Evolutionary conservation across 2,797 vertebrate species (phyloP).

Genomic region (Halcyon smyrnensis): DNA sequence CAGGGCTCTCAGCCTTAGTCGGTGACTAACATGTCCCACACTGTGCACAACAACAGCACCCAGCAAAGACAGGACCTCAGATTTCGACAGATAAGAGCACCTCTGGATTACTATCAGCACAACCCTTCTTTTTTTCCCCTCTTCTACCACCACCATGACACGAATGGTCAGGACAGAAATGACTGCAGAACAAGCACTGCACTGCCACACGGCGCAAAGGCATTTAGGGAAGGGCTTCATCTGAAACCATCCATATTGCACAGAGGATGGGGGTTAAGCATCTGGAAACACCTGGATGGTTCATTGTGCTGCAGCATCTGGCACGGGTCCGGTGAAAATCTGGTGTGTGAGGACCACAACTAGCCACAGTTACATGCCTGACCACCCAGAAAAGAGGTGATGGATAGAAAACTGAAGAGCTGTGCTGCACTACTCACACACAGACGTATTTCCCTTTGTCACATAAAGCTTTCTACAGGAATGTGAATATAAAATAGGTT

Average conservation of each 20-base stretch:
- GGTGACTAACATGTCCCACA: neutral
- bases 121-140: neutral
- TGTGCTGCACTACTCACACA: neutral
- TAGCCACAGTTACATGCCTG: neutral
- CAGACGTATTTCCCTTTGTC: neutral
- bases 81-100: neutral
- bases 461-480: neutral
- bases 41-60: neutral
- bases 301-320: neutral
- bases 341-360: neutral
- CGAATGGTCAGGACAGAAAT: neutral
- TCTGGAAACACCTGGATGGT: neutral
- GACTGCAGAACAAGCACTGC: neutral
- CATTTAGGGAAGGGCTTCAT: neutral
- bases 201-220: neutral
- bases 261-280: neutral
- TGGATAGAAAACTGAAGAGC: neutral
- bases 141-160: fast-evolving
- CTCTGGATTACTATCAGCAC: neutral
- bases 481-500: neutral
- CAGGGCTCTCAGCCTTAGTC: neutral
- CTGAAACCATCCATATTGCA: neutral
- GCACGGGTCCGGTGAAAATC: neutral
- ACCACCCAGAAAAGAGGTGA: neutral
- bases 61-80: constrained; percentile 4